These are phyloP conservation scores for Glyphotaelius pellucidus DNA, from an alignment of 2,888 invertebrate species.

Conservation along the genomic window DNA sequence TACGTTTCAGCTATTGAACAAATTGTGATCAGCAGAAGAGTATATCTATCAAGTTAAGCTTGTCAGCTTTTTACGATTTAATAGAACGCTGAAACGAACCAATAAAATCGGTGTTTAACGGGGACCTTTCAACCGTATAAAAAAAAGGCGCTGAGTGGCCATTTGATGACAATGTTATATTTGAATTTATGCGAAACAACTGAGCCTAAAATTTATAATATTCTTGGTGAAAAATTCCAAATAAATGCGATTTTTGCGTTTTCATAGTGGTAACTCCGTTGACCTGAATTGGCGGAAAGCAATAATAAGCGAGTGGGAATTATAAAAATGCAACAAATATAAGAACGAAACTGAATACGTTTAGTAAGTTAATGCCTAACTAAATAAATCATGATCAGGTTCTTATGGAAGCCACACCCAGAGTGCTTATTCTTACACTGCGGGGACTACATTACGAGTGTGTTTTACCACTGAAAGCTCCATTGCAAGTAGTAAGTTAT, in stretches of 20 bases:
- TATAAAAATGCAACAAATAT: not conserved
- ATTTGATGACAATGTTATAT: no score
- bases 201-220: not conserved
- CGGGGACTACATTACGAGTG: no score
- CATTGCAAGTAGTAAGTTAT: not conserved
- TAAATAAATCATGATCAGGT: not conserved
- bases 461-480: not conserved
- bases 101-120: no score
- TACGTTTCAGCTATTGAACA: no score
- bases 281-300: not conserved
- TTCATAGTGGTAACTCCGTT: conserved; percentile 9
- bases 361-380: not conserved
- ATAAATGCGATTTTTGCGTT: not conserved
- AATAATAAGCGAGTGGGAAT: not conserved
- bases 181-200: no score
- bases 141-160: no score
- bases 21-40: no score
- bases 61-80: no score
- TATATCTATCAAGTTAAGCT: no score
- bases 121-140: no score
- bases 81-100: no score
- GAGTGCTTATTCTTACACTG: not conserved
- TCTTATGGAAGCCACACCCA: not conserved
- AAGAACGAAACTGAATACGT: not conserved
- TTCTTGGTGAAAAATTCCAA: not conserved